Evolutionary conservation across 1,140 invertebrate genomes (phyloP), one percentile per base, ranked within the genome.

Genomic region (Holcopasites calliopsidis): DNA sequence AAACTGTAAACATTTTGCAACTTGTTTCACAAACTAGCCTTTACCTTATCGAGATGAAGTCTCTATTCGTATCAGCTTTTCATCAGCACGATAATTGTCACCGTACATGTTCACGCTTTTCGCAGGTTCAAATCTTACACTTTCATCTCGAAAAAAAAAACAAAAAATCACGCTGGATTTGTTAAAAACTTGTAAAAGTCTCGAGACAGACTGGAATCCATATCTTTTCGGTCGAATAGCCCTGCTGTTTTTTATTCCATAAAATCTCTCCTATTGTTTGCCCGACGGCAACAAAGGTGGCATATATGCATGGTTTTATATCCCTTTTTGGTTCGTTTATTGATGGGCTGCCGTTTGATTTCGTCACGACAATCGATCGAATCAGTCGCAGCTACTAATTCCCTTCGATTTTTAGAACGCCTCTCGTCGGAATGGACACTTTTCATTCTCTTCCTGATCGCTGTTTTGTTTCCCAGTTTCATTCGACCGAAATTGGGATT

Each of bases 211-310:
- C 3, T 11, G 13, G 16, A 28, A 55, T 40, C 65, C 23, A 68
- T 54, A 68, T 55, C n/a, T 55, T 55, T 26, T 31, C 23, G n/a
- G 31, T 49, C 2, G 16, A 33, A 54, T 40, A 28, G 8, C 16
- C 8, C 8, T 4, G 21, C 16, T 8, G 40, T n/a, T 68, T 54
- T 33, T n/a, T 52, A 31, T 68, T 68, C 55, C 31, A 55, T 40
- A 68, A 40, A 55, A 68, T 68, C 18, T 54, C 8, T n/a, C 50
- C 65, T 38, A 55, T 55, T 68, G 65, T 55, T 68, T 68, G 49
- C 11, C 0, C 33, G 23, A 5, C 33, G 49, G 21, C 49, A 55
- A 68, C 55, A 52, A 68, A 54, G 33, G 33, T 31, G 23, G 47
- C 13, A 33, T 28, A n/a, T n/a, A n/a, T n/a, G n/a, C n/a, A 68